A percentile compares a stretch with the other conserved stretches of the same genome.
phyloP scores from a whole-genome alignment of 1,140 invertebrate species.

The Leptopilina clavipes region DNA sequence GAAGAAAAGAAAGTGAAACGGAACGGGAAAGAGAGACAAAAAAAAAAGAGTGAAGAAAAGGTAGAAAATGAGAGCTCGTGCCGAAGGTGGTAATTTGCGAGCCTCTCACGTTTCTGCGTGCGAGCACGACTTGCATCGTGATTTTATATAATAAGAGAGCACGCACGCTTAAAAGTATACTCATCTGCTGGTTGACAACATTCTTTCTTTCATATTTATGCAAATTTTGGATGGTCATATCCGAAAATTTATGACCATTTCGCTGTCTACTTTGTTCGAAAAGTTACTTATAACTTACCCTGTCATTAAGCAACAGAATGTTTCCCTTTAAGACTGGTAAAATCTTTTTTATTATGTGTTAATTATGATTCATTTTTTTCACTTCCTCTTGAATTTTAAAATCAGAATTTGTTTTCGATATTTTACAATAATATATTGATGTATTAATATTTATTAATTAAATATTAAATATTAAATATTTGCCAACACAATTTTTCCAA shows the following conservation, averaged over 20 bases:
- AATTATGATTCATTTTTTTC: background rate
- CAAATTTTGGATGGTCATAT: constrained; percentile 63
- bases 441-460: too few species aligned
- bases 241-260: constrained; percentile 61
- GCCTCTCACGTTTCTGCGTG: constrained; percentile 69
- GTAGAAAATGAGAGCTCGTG: constrained; percentile 48
- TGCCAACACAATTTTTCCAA: too few species aligned
- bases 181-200: constrained; percentile 50
- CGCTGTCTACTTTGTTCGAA: constrained; percentile 36
- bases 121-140: constrained; percentile 61
- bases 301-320: background rate
- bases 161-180: constrained; percentile 59
- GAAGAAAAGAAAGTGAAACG: constrained; percentile 30
- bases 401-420: too few species aligned
- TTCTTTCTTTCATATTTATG: constrained; percentile 60
- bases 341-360: background rate
- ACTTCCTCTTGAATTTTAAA: too few species aligned
- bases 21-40: constrained; percentile 2
- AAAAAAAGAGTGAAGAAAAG: constrained; percentile 47
- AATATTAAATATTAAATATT: too few species aligned
- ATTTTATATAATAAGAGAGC: constrained; percentile 69
- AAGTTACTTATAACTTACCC: background rate
- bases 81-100: constrained; percentile 66
- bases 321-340: background rate
- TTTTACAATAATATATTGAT: too few species aligned